A percentile compares a stretch with the other conserved stretches of the same genome.
These are phyloP conservation scores for Raja brachyura DNA, from an alignment of 2,113 vertebrate genomes.

Conservation along the genomic window DNA sequence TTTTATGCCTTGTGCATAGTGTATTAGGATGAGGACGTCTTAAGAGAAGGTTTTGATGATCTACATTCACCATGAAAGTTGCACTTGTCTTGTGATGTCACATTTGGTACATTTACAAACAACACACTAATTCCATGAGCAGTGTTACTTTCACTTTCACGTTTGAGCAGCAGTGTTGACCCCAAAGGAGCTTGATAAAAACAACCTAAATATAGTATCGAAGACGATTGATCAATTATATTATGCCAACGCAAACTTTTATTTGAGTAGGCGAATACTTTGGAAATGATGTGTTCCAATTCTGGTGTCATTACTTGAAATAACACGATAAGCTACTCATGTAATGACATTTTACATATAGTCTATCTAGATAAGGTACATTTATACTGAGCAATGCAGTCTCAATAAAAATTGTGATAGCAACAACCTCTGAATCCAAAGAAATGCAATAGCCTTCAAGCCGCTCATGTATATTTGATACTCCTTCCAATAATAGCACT, in stretches of 20 bases:
- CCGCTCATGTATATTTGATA: slow-evolving; percentile 24
- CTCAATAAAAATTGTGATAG: not conserved
- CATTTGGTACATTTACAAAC: not conserved
- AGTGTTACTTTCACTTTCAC: not conserved
- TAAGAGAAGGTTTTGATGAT: not conserved
- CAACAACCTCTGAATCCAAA: not conserved
- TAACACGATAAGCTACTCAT: not conserved
- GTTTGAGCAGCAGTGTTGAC: too few relatives aligned
- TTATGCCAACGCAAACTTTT: not conserved
- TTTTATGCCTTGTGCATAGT: too few relatives aligned
- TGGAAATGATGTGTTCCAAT: not conserved
- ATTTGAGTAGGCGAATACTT: not conserved
- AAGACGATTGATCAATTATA: not conserved
- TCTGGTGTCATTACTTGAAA: not conserved
- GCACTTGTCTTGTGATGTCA: not conserved
- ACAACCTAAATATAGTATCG: not conserved
- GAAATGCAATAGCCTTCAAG: not conserved
- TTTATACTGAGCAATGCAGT: not conserved
- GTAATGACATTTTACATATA: not conserved
- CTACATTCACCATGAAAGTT: not conserved
- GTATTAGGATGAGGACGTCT: not conserved
- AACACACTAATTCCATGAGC: not conserved
- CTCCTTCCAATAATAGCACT: not conserved
- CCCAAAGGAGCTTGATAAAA: not conserved
- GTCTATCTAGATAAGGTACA: not conserved